These are phyloP conservation scores for Drosophila hydei DNA, from an alignment of 1,140 invertebrate species.

Conservation along the genomic window DNA sequence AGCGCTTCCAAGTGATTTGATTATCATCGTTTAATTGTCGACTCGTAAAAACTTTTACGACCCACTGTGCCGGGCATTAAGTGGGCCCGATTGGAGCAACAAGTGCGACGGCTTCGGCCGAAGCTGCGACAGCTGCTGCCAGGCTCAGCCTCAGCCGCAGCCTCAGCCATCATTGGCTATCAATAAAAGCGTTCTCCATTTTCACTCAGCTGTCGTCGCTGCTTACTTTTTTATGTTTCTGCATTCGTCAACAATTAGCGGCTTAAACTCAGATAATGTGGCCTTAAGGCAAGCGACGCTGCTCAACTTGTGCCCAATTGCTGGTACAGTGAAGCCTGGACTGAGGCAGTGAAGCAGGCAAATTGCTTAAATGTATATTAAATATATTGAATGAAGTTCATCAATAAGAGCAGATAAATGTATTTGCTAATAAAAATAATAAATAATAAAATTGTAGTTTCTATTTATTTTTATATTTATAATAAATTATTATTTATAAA, in stretches of 20 bases:
- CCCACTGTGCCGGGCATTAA: constrained; percentile 42
- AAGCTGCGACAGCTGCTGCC: background rate
- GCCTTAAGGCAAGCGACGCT: constrained; percentile 32
- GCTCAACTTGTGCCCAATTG: background rate
- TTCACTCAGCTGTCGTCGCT: constrained; percentile 47
- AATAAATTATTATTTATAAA: too few species aligned
- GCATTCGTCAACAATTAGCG: constrained; percentile 58
- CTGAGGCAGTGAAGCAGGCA: too few species aligned
- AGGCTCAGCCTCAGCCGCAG: background rate
- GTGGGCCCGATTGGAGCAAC: constrained; percentile 46
- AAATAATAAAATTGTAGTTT: too few species aligned
- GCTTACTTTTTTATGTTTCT: constrained; percentile 31
- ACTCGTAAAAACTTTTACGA: constrained; percentile 81
- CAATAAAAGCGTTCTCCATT: constrained; percentile 46
- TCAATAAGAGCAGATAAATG: too few species aligned
- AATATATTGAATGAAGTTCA: too few species aligned
- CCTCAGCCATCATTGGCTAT: constrained; percentile 28
- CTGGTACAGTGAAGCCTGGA: background rate
- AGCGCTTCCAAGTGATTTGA: constrained; percentile 71
- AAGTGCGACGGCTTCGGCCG: constrained; percentile 33
- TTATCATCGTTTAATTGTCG: constrained; percentile 83
- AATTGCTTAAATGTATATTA: too few species aligned
- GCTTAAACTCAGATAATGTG: constrained; percentile 41
- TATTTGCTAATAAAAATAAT: too few species aligned
- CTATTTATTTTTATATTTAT: too few species aligned